Conservation (phyloP, 2,113 vertebrate species). For the Tenebrosternarchus preto region DNA sequence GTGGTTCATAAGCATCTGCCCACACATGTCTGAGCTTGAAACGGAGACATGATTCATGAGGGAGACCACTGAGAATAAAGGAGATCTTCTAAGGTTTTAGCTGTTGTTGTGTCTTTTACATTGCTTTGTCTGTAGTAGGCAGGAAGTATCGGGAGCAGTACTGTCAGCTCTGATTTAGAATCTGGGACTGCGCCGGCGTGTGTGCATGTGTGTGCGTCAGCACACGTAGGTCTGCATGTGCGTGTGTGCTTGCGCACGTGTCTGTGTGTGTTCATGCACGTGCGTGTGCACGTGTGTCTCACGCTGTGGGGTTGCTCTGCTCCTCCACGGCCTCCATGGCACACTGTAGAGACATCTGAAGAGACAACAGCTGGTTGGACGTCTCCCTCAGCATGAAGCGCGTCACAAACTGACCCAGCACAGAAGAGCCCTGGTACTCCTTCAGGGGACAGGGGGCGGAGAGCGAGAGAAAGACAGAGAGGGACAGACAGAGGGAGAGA, state of each 20-base stretch:
- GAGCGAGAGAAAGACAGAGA: slow-evolving; percentile 1
- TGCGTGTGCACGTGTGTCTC: slow-evolving; percentile 37
- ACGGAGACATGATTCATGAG: neutral
- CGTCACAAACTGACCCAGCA: slow-evolving; percentile 94
- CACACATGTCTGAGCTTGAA: neutral
- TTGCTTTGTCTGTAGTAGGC: neutral
- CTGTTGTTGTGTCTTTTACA: neutral
- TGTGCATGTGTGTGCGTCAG: neutral
- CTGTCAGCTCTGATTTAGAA: neutral
- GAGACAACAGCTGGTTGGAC: slow-evolving; percentile 87
- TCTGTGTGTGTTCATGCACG: no score
- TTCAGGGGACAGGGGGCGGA: slow-evolving; percentile 56
- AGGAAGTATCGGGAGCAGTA: neutral
- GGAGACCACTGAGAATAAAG: neutral
- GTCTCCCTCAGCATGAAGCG: slow-evolving; percentile 94
- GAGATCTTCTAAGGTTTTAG: neutral
- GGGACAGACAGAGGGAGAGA: neutral
- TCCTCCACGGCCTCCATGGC: slow-evolving; percentile 90
- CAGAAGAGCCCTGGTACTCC: slow-evolving; percentile 90
- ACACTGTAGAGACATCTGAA: slow-evolving; percentile 92
- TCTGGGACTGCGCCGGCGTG: neutral
- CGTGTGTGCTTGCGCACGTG: slow-evolving; percentile 20
- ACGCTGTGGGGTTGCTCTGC: slow-evolving; percentile 82
- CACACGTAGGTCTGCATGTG: neutral
- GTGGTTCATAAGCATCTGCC: no score